Evolutionary conservation across 2,113 vertebrate species (phyloP), one percentile per base, ranked within the genome.

Genomic region (Triplophysa siluroides): DNA sequence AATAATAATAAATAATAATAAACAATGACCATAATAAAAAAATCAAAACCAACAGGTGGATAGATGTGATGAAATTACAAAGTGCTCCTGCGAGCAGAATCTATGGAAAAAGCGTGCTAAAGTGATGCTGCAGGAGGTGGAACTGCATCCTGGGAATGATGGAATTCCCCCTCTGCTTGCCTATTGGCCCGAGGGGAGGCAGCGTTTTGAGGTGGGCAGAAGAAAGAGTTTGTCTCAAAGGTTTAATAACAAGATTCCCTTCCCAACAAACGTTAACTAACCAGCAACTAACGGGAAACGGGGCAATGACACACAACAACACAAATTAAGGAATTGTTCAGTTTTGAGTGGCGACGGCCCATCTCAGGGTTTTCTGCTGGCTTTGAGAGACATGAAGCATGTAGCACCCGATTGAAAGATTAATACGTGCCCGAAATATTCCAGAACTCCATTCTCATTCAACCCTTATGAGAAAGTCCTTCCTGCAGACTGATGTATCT

Each of bases 131-230:
- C 92, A 93, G 93, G 92, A 95, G 92, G 92, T 91, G 93, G 83
- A 90, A 88, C 87, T 87, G 87, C 89, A 93, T 87, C 90, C 93
- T 93, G 94, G 94, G 95, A 96, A 95, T 94, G 93, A 92, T 95
- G 94, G 95, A 93, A 92, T 90, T 93, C 92, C 86, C 95, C 93
- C 47, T 88, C 81, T 58, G 83, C 50, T 76, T 78, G 78, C 67
- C 33, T 85, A 93, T 89, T 92, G 91, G 91, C 84, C 90, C 86
- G 62, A 85, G 84, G 81, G 77, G 33, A 9, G 76, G 78, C 26
- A 61, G 7, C 21, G 75, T 66, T 71, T 41, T 13, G 80, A 83
- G 83, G 83, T 81, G 86, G 60, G 64, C 29, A 76, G 79, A 81
- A 80, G 26, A 84, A 87, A 69, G 3, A 85, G 73, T 80, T 68